A percentile compares a stretch with the other conserved stretches of the same genome.
These are phyloP conservation scores for Psilanteris sp. DNA, from an alignment of 1,140 invertebrate genomes.

Conservation along the genomic window DNA sequence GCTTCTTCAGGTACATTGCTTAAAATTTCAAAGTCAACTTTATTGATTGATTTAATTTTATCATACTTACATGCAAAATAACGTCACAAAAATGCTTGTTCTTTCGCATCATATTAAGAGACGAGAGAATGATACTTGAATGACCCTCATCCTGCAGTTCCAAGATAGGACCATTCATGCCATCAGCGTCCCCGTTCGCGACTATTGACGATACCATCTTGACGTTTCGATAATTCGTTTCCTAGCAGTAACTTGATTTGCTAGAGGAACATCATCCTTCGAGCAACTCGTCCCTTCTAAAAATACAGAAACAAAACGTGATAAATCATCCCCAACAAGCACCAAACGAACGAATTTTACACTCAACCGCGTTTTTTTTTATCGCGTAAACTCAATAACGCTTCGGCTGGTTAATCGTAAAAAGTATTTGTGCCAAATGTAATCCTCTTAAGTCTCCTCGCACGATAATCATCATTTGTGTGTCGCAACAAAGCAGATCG, in stretches of 20 bases:
- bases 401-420: slow-evolving; percentile 6
- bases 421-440: slow-evolving; percentile 10
- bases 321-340: no score
- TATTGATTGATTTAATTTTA: no score
- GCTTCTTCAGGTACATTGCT: no score
- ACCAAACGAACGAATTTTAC: no score
- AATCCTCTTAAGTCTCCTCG: slow-evolving; percentile 23
- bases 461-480: no score
- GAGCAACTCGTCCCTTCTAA: not conserved
- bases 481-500: no score
- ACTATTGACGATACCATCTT: slow-evolving; percentile 66
- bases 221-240: slow-evolving; percentile 2
- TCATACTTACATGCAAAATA: slow-evolving; percentile 84
- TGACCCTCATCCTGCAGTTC: slow-evolving; percentile 79
- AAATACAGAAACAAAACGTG: slow-evolving; percentile 7
- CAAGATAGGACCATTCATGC: slow-evolving; percentile 61
- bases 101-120: slow-evolving; percentile 87
- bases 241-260: not conserved
- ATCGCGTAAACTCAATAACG: slow-evolving; percentile 1
- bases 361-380: no score
- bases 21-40: no score
- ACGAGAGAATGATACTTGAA: slow-evolving; percentile 81
- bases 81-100: slow-evolving; percentile 90
- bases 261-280: slow-evolving; percentile 27
- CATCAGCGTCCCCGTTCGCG: slow-evolving; percentile 62